Conservation (phyloP, 2,888 invertebrate species). For the Apamea crenata region DNA sequence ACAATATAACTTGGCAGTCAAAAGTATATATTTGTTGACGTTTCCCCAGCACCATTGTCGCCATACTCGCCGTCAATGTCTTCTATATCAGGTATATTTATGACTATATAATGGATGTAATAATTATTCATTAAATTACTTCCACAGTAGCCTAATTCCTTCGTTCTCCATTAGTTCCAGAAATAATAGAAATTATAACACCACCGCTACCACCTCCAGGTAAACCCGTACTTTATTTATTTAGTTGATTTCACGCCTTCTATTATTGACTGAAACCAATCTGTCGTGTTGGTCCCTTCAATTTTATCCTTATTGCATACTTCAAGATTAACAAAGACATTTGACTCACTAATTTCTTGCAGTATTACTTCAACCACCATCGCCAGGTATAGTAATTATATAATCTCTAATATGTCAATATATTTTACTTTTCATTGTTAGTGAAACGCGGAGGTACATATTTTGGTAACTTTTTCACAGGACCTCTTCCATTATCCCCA, state of each 20-base stretch:
- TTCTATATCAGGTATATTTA: constrained; percentile 6
- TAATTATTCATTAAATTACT: background rate
- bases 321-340: background rate
- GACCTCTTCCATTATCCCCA: background rate
- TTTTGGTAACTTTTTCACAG: background rate
- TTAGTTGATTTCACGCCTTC: no score
- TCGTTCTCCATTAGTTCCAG: constrained; percentile 7
- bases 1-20: background rate
- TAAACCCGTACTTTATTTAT: background rate
- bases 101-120: background rate
- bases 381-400: background rate
- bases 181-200: background rate
- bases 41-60: background rate
- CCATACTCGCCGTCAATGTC: background rate
- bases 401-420: background rate
- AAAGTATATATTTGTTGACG: background rate
- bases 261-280: background rate
- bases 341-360: background rate
- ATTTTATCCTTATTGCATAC: background rate
- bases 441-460: background rate
- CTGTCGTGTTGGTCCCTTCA: background rate
- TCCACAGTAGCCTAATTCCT: background rate
- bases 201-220: constrained; percentile 6
- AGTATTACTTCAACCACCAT: background rate
- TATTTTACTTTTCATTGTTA: background rate